phyloP scores from a whole-genome alignment of 1,140 invertebrate genomes.

The Protaetia brevitarsis region DNA sequence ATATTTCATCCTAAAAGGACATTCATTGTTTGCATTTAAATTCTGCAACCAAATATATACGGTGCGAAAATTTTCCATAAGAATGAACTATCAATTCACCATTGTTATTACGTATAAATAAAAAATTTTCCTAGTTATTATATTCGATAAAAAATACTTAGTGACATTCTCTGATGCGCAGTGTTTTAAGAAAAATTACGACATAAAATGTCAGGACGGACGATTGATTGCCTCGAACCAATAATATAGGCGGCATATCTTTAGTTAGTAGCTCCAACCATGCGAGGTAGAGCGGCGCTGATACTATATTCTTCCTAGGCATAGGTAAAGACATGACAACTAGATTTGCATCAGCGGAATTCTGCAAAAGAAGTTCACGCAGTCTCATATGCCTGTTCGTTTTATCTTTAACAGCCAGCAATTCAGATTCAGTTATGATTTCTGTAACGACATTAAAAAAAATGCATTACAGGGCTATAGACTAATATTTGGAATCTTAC shows the following conservation, averaged over 20 bases:
- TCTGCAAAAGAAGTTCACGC: conserved; percentile 79
- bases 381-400: conserved; percentile 87
- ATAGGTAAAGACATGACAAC: conserved; percentile 94
- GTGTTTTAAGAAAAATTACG: no score
- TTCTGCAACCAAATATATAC: no score
- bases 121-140: no score
- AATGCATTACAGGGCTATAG: not conserved
- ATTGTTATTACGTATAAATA: no score
- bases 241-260: conserved; percentile 85
- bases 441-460: conserved; percentile 49
- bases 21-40: no score
- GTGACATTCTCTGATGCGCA: no score
- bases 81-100: no score
- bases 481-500: not conserved
- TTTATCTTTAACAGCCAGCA: conserved; percentile 82
- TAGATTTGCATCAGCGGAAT: conserved; percentile 81
- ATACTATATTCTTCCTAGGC: conserved; percentile 84
- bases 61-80: no score
- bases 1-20: no score
- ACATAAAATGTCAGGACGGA: conserved; percentile 97
- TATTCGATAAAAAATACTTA: no score
- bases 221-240: conserved; percentile 92
- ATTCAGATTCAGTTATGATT: conserved; percentile 76
- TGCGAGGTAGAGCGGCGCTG: conserved; percentile 86
- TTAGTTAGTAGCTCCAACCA: conserved; percentile 90